These are phyloP conservation scores for Harmothoe impar DNA, from an alignment of 2,888 invertebrate genomes.

Conservation along the genomic window DNA sequence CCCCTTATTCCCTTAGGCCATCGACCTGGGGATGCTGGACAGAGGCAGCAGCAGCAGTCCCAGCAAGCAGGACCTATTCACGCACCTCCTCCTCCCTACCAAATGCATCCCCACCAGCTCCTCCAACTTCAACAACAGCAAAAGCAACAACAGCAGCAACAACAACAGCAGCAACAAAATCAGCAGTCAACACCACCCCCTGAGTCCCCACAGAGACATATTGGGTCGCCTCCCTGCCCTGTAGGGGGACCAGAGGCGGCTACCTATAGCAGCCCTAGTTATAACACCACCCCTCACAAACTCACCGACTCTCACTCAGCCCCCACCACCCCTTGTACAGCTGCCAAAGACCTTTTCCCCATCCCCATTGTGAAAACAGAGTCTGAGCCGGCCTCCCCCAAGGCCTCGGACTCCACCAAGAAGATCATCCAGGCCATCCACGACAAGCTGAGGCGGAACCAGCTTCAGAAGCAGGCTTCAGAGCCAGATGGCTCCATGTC, in stretches of 20 bases:
- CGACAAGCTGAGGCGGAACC: conserved; percentile 72
- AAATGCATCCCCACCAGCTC: conserved; percentile 95
- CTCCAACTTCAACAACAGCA: conserved; percentile 68
- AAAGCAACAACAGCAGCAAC: neutral
- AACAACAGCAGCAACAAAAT: conserved; percentile 29
- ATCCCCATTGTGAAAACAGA: conserved; percentile 18
- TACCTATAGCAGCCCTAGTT: neutral
- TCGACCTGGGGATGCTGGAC: conserved; percentile 78
- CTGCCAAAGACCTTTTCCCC: neutral
- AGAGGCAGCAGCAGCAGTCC: conserved; percentile 37
- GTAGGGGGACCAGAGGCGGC: neutral
- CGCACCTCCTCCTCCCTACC: conserved; percentile 35
- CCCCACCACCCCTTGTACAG: conserved; percentile 38
- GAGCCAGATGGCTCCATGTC: conserved; percentile 58
- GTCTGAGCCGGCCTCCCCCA: conserved; percentile 40
- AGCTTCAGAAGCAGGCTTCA: conserved; percentile 58
- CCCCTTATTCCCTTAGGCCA: conserved; percentile 71
- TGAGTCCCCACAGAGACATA: neutral
- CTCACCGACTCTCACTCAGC: conserved; percentile 63
- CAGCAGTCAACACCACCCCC: neutral
- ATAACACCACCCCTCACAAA: conserved; percentile 59
- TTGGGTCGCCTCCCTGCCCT: neutral
- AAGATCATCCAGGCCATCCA: conserved; percentile 74
- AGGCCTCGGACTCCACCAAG: conserved; percentile 69
- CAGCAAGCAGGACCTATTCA: conserved; percentile 73